phyloP scores from a whole-genome alignment of 2,113 vertebrate genomes.

The Chionodraco myersi region DNA sequence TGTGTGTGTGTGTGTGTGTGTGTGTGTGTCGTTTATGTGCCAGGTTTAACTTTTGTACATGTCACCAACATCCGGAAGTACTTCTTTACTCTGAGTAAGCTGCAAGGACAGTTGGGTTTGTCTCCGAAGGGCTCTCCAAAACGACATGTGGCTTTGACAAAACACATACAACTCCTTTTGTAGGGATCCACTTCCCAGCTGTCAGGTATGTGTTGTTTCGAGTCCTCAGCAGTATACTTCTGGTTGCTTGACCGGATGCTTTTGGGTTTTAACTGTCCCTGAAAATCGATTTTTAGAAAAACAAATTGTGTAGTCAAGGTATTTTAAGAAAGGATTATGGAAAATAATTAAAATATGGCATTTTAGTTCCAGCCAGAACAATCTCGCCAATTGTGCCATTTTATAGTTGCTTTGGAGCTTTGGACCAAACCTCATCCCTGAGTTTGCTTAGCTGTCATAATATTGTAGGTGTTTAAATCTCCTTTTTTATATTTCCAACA shows the following conservation, averaged over 20 bases:
- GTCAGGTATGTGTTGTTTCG: not conserved
- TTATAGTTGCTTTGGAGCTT: not conserved
- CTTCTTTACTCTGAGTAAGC: not conserved
- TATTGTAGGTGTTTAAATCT: not conserved
- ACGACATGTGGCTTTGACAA: slow-evolving; percentile 20
- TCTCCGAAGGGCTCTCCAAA: slow-evolving; percentile 22
- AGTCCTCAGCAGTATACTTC: not conserved
- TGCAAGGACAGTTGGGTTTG: slow-evolving; percentile 28
- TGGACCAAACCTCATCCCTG: not conserved
- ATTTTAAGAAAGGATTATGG: not conserved
- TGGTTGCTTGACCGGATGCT: not conserved
- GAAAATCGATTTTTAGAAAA: not conserved
- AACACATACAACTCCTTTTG: slow-evolving; percentile 8
- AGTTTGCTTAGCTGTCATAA: not conserved
- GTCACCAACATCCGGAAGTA: not conserved
- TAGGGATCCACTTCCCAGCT: slow-evolving; percentile 21
- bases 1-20: not conserved
- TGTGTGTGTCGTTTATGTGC: not conserved
- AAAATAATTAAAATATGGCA: not conserved
- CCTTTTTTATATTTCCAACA: not conserved
- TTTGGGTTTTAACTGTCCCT: not conserved
- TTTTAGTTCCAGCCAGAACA: not conserved
- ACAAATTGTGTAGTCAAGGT: not conserved
- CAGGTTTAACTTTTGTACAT: slow-evolving; percentile 7
- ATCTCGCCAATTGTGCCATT: not conserved